Evolutionary conservation across 1,140 invertebrate species (phyloP), one percentile per base, ranked within the genome.

Genomic region (Bombus superbus): DNA sequence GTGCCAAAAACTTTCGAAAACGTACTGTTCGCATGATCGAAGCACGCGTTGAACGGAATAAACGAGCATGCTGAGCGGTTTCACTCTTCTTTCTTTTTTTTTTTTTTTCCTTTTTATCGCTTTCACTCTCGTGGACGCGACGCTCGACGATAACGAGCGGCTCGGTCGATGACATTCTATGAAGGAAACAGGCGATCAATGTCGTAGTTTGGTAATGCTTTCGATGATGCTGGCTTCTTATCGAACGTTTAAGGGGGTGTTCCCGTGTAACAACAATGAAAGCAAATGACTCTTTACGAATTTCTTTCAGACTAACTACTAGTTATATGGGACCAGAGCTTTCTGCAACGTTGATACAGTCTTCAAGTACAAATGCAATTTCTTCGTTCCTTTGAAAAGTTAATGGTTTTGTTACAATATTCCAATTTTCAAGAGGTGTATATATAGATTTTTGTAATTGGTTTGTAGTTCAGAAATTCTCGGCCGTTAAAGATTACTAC

Each of bases 1-100:
- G 57, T 47, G 81, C 53, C 81, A 66, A 44, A 59, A 35, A 83
- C 81, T 83, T 83, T 83, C 81, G 81, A 68, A 44, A 74, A 81
- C 69, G 69, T 73, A 32, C 11, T 69, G 9, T 59, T 59, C 10
- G n/a, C 18, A 13, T 40, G 69, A 71, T 71, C 25, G 44, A 40
- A 6, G 32, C 35, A 15, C 66, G 44, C 18, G 28, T 44, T 13
- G 18, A 32, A 40, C 28, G 42, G 59, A 83, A 79, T 79, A 25
- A 72, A 75, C 82, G 47, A 53, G 57, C 32, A 44, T 25, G 22
- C 18, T 32, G 10, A 28, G 35, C 25, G 53, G 59, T 79, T 84
- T 79, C 82, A 71, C 75, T 84, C 75, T 79, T 71, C 59, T 75
- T 38, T 15, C 10, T n/a, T n/a, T 42, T 2, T 40, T 6, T 42